Base-by-base conservation (phyloP, 1,140 invertebrate genomes). In the Cephus cinctus region DNA sequence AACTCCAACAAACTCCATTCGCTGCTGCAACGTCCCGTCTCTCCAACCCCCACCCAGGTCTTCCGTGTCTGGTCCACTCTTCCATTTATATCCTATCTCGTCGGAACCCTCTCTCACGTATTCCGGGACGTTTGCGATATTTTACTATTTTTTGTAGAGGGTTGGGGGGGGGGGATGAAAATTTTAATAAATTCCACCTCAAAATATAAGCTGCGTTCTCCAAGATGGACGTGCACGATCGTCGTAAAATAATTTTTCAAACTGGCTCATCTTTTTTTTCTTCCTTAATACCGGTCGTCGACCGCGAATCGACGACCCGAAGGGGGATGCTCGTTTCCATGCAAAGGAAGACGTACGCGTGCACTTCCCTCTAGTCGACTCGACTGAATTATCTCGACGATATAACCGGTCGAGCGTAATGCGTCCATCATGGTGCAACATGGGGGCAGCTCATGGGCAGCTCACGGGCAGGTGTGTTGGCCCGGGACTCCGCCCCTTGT, bases 401-500 rank as follows among this genome's bases (percentile, higher is more conserved):
- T 27, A 27, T 54, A 34, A 22, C 11, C 51, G 15, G 32, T 34
- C 27, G 16, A 43, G 23, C 39, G 49, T 47, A 59, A 50, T 35
- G 56, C 57, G 48, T 60, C 44, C 51, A 52, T 59, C 58, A 59
- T 47, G 57, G 45, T 59, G 57, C 47, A 52, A 43, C 53, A 42
- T 47, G 31, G 34, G 27, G 25, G 25, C 32, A 14, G 16, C 30
- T 31, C 22, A 27, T 44, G 57, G 61, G 57, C 57, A 67, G 67
- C 62, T 58, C 51, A 56, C 48, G 56, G 63, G 64, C 69, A 69
- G 69, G 68, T 71, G 69, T 64, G 67, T 50, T 49, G 52, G 61
- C 47, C 54, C 54, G 50, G 56, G 65, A 68, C 72, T 73, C 72
- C 72, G 71, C 72, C 72, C 68, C 71, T 75, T 58, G 69, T 72